A percentile compares a stretch with the other conserved stretches of the same genome.
Evolutionary conservation across 92 coral and sea anemone species (phyloP).

Genomic region (Heliopora coerulea): DNA sequence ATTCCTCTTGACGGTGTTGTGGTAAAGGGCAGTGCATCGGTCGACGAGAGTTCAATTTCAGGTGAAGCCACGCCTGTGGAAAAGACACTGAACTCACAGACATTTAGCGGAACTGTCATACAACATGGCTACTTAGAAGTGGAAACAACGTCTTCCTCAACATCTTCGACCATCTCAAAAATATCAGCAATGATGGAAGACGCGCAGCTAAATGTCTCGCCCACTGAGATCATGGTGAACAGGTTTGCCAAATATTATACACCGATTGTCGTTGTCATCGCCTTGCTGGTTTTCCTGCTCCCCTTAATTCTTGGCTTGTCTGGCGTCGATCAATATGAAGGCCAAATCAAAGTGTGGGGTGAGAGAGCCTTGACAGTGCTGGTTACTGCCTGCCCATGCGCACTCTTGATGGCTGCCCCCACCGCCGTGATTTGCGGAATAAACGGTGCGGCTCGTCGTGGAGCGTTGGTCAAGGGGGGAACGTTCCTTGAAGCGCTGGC

Average conservation of each 20-base stretch:
- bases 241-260: slow-evolving; percentile 95
- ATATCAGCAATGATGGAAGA: slow-evolving; percentile 65
- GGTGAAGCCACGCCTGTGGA: slow-evolving; percentile 96
- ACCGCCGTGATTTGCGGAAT: slow-evolving; percentile 93
- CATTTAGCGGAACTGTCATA: slow-evolving; percentile 89
- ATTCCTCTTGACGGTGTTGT: slow-evolving; percentile 95
- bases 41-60: slow-evolving; percentile 94
- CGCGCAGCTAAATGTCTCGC: slow-evolving; percentile 84
- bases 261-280: slow-evolving; percentile 68
- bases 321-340: slow-evolving; percentile 84
- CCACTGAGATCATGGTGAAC: slow-evolving; percentile 80
- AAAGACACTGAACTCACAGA: slow-evolving; percentile 67
- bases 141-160: slow-evolving; percentile 78
- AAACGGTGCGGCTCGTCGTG: slow-evolving; percentile 92
- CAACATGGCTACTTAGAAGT: slow-evolving; percentile 98
- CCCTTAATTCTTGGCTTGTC: slow-evolving; percentile 90
- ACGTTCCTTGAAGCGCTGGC: slow-evolving; percentile 81
- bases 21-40: slow-evolving; percentile 83
- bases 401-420: slow-evolving; percentile 98
- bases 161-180: slow-evolving; percentile 88
- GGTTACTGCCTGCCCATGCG: slow-evolving; percentile 98
- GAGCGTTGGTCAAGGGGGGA: slow-evolving; percentile 91
- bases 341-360: slow-evolving; percentile 76
- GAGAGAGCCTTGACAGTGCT: slow-evolving; percentile 78
- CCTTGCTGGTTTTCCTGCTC: slow-evolving; percentile 71